Conservation (phyloP, 2,797 vertebrate species). For the Iguana delicatissima region DNA sequence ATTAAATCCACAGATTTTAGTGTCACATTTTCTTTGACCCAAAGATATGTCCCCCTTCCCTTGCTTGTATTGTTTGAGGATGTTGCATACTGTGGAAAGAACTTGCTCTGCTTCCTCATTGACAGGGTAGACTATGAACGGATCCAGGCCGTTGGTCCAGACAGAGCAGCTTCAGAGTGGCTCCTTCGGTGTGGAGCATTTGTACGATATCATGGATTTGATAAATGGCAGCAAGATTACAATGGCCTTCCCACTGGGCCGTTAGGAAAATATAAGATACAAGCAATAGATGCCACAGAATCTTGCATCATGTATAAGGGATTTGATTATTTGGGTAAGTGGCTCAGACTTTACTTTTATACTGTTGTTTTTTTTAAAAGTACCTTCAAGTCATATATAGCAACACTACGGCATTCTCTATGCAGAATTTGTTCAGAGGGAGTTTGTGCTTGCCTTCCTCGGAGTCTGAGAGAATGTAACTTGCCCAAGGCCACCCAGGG, state of each 20-base stretch:
- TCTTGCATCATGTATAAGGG: constrained; percentile 96
- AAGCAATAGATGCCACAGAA: constrained; percentile 91
- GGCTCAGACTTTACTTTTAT: background rate
- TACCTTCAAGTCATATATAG: no score
- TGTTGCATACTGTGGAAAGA: fast-evolving
- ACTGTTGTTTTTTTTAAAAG: no score
- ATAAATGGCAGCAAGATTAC: constrained; percentile 94
- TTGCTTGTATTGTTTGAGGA: background rate
- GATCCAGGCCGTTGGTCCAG: constrained; percentile 88
- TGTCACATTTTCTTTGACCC: background rate
- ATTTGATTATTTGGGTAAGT: constrained; percentile 91
- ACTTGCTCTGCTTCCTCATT: background rate
- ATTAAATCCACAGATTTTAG: background rate
- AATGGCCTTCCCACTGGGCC: constrained; percentile 91
- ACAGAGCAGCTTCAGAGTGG: constrained; percentile 95
- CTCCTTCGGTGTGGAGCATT: constrained; percentile 93
- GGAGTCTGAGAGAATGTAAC: no score
- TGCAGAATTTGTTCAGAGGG: no score
- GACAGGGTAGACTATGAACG: constrained; percentile 93
- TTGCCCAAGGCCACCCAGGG: no score
- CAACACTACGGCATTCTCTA: no score
- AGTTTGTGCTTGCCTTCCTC: no score
- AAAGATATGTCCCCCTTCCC: no score
- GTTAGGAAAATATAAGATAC: constrained; percentile 88
- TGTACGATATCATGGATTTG: constrained; percentile 89